Conservation (phyloP, 2,797 vertebrate species). For the Enteromius mattozi region DNA sequence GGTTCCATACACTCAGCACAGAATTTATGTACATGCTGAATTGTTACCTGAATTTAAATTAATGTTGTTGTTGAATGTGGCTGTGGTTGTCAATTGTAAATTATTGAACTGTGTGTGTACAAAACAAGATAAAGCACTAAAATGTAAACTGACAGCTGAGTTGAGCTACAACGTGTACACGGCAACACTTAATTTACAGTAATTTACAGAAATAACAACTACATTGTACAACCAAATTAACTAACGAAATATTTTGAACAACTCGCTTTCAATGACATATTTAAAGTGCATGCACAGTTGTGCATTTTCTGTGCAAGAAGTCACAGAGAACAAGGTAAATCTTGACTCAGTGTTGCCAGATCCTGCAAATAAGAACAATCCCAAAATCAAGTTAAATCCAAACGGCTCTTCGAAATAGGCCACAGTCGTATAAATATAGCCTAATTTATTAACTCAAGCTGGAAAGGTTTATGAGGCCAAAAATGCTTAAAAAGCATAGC, state of each 20-base stretch:
- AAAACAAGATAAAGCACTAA: neutral
- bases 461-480: neutral
- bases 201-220: neutral
- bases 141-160: neutral
- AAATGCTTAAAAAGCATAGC: neutral
- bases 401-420: neutral
- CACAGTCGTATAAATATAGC: no score
- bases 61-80: neutral
- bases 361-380: neutral
- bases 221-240: neutral
- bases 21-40: no score
- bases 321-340: neutral
- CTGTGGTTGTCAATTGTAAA: no score
- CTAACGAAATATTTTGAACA: no score
- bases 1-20: no score
- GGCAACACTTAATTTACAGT: no score
- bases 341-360: neutral
- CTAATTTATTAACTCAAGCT: no score
- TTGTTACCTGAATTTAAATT: neutral
- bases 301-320: no score
- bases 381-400: neutral
- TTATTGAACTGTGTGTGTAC: no score
- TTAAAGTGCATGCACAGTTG: neutral
- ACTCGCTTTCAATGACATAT: neutral
- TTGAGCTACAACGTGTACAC: neutral